These are phyloP conservation scores for Maconellicoccus hirsutus DNA, from an alignment of 1,140 invertebrate species.

Conservation along the genomic window DNA sequence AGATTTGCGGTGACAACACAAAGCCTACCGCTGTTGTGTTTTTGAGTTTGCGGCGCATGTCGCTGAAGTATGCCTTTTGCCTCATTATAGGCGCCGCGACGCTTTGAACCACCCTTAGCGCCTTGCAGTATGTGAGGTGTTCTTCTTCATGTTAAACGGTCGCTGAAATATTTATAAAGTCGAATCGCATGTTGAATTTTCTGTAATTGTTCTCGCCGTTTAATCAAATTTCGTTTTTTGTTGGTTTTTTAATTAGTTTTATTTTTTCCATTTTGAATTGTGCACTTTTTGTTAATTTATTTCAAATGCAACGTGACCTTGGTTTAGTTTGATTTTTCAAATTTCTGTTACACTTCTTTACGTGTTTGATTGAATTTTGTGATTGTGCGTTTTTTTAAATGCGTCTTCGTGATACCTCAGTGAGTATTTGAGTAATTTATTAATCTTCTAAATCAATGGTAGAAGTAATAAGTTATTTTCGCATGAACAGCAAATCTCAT, in stretches of 20 bases:
- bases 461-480: no score
- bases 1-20: constrained; percentile 19
- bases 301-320: background rate
- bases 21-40: constrained; percentile 18
- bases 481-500: no score
- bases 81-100: constrained; percentile 16
- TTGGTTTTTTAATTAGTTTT: background rate
- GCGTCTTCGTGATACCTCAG: background rate
- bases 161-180: background rate
- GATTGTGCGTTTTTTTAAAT: background rate
- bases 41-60: constrained; percentile 18
- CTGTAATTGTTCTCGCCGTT: background rate
- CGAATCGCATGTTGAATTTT: background rate
- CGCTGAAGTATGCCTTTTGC: background rate
- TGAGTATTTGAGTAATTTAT: no score
- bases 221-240: background rate
- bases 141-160: constrained; percentile 19
- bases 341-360: background rate
- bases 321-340: background rate
- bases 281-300: background rate
- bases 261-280: background rate
- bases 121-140: constrained; percentile 17
- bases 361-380: background rate
- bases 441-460: no score
- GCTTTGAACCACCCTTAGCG: constrained; percentile 17